A percentile compares a stretch with the other conserved stretches of the same genome.
These are phyloP conservation scores for Heliconius congener DNA, from an alignment of 1,140 invertebrate genomes.

Conservation along the genomic window DNA sequence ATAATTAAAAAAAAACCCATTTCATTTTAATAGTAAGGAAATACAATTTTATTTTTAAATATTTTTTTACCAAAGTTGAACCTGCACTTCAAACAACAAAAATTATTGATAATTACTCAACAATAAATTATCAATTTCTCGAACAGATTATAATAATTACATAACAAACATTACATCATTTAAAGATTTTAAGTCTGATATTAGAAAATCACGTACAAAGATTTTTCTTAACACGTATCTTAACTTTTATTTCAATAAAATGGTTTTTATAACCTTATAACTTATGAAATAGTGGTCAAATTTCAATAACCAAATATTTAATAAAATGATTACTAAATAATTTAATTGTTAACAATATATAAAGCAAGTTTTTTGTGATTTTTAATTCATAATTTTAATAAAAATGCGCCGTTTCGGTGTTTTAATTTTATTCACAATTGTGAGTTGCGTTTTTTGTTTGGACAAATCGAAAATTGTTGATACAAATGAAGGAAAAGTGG, in stretches of 20 bases:
- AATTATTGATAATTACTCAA: background rate
- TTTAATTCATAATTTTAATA: conserved; percentile 1
- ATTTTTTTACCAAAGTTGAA: background rate
- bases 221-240: background rate
- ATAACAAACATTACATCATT: background rate
- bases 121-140: background rate
- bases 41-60: background rate
- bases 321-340: background rate
- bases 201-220: background rate
- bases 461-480: conserved; percentile 53
- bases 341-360: background rate
- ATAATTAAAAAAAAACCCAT: too few species aligned
- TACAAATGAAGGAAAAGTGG: conserved; percentile 64
- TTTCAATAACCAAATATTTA: background rate
- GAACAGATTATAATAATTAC: background rate
- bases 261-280: too few species aligned
- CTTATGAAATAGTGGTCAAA: background rate
- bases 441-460: conserved; percentile 9
- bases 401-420: conserved; percentile 29
- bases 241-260: background rate
- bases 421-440: background rate
- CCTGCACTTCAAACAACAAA: background rate
- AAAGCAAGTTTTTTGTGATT: background rate
- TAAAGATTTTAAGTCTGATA: background rate
- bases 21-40: too few species aligned